These are phyloP conservation scores for Cochlearius cochlearius DNA, from an alignment of 2,113 vertebrate genomes.

Conservation along the genomic window DNA sequence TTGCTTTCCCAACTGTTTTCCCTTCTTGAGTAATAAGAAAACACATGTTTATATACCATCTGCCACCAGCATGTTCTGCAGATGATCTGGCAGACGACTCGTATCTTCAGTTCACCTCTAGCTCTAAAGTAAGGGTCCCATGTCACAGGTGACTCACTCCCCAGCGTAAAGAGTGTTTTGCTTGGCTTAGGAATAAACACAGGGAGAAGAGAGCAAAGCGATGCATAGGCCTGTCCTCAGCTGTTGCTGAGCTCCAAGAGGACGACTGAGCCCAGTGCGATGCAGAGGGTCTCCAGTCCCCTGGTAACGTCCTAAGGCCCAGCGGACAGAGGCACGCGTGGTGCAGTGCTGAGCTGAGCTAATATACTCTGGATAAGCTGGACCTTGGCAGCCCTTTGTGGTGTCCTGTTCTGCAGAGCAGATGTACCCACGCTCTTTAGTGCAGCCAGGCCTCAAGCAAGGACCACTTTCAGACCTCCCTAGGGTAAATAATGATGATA, in stretches of 20 bases:
- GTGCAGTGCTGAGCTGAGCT: background rate
- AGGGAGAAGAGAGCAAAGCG: background rate
- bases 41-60: conserved; percentile 36
- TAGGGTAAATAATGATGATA: background rate
- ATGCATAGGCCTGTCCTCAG: background rate
- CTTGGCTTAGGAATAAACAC: background rate
- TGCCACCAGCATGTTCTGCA: conserved; percentile 45
- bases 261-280: background rate
- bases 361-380: background rate
- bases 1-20: conserved; percentile 50
- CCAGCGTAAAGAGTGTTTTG: background rate
- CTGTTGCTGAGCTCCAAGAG: background rate
- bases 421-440: background rate
- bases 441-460: background rate
- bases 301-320: rapidly evolving
- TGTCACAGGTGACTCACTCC: background rate
- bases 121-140: conserved; percentile 2
- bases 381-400: background rate
- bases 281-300: background rate
- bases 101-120: background rate
- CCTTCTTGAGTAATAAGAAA: conserved; percentile 50
- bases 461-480: background rate
- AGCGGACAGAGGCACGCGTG: background rate
- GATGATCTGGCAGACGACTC: conserved; percentile 23
- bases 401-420: background rate